These are phyloP conservation scores for Oncorhynchus kisutch DNA, from an alignment of 2,113 vertebrate genomes.

Conservation along the genomic window DNA sequence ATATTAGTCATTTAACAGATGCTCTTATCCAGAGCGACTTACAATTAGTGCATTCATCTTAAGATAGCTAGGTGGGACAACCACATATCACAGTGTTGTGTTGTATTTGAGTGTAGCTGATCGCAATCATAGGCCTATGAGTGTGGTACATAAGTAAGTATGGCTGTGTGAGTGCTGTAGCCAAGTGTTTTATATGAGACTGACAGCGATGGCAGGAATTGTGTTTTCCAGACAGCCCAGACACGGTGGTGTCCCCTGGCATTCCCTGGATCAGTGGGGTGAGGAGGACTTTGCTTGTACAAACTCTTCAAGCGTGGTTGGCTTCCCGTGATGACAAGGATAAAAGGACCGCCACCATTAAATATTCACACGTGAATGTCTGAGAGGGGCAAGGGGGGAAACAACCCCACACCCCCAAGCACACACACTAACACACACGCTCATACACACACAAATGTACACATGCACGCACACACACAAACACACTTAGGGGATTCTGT, in stretches of 20 bases:
- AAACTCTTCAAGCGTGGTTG: slow-evolving; percentile 44
- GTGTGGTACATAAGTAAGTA: too few species aligned
- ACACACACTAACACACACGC: too few species aligned
- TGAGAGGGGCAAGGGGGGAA: slow-evolving; percentile 15
- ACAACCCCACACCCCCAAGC: too few species aligned
- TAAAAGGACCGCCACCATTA: slow-evolving; percentile 32
- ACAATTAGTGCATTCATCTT: too few species aligned
- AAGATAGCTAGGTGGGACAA: too few species aligned
- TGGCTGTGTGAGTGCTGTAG: too few species aligned
- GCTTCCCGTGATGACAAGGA: slow-evolving; percentile 35
- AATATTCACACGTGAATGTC: slow-evolving; percentile 48
- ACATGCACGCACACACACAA: too few species aligned
- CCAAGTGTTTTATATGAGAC: slow-evolving; percentile 9
- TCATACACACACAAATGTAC: too few species aligned
- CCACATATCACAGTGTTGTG: too few species aligned
- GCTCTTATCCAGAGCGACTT: neutral
- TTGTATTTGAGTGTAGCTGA: slow-evolving; percentile 29
- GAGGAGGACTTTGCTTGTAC: slow-evolving; percentile 45
- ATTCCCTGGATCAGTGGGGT: slow-evolving; percentile 38
- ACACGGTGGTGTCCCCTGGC: slow-evolving; percentile 32
- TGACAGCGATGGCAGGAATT: slow-evolving; percentile 1
- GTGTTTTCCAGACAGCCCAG: slow-evolving; percentile 32
- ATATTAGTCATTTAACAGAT: too few species aligned
- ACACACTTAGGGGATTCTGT: neutral
- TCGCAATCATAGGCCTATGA: neutral